Evolutionary conservation across 2,888 invertebrate genomes (phyloP), one percentile per base, ranked within the genome.

Genomic region (Xylophagus ater): DNA sequence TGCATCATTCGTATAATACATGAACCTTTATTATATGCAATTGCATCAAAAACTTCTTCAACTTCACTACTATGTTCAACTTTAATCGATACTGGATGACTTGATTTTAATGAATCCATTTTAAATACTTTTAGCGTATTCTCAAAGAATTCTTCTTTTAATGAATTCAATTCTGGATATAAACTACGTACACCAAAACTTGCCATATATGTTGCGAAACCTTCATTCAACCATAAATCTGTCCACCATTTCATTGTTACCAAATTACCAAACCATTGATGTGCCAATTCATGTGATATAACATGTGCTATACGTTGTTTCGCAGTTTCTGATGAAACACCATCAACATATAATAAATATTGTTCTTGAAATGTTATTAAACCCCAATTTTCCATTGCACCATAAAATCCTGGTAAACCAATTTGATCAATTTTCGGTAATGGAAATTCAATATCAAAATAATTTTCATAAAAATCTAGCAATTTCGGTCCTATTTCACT

Each of bases 1-100:
- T 76, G 74, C 80, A 90, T 86, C 90, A 92, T 92, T 19, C 88
- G 69, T 45, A 92, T 75, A 32, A 92, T 69, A 1, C 76, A 72
- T 2, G 82, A 74, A 1, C 85, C 85, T 62, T 85, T 85, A 47
- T 72, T 71, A 62, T 85, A 85, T 1, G 83, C 80, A 50, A 85
- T 84, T 37, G 73, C 70, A 57, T 85, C 84, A 60, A 85, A 85
- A 34, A 83, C 81, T 65, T 84, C 78, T 2, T 70, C 68, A 42
- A 88, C 81, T 54, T 84, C 44, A 48, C 74, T 74, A 4, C 82
- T 81, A 54, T 82, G 70, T 17, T 75, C 73, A 21, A 85, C 75
- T 1, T 73, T 68, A 1, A 77, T 76, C 0, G 75, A 76, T 34
- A 83, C 77, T 19, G 82, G 81, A 59, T 84, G 84, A 1, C 81